Conservation (phyloP, 30 jellyfish, hydroid and myxozoan species). For the Aurelia aurita region DNA sequence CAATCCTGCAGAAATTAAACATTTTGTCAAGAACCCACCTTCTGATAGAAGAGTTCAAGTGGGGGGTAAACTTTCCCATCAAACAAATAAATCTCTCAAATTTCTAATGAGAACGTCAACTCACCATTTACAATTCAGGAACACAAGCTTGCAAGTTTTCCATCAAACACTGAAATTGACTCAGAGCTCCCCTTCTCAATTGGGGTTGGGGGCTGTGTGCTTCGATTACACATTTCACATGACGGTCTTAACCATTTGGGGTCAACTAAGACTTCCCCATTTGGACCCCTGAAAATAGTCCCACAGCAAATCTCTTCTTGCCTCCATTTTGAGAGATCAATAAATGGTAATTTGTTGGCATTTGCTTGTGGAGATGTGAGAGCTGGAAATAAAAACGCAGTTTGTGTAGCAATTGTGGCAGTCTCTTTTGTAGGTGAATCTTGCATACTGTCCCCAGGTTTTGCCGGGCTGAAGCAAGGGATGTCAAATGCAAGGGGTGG, state of each 20-base stretch:
- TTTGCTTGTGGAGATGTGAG: conserved; percentile 94
- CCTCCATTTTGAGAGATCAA: conserved; percentile 95
- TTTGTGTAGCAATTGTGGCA: conserved; percentile 77
- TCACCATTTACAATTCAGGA: conserved; percentile 10
- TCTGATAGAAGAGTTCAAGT: too few species aligned
- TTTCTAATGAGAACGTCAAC: too few species aligned
- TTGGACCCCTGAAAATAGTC: conserved; percentile 91
- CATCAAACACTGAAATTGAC: conserved; percentile 85
- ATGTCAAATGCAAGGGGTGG: conserved; percentile 77
- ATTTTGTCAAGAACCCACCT: too few species aligned
- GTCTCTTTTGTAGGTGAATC: neutral
- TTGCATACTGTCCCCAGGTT: conserved; percentile 10
- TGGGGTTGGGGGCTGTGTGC: conserved; percentile 91
- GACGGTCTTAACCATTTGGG: conserved; percentile 95
- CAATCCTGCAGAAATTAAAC: too few species aligned
- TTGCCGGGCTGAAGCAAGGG: conserved; percentile 75
- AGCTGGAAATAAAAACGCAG: conserved; percentile 87
- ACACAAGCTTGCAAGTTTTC: conserved; percentile 74
- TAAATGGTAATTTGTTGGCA: conserved; percentile 78
- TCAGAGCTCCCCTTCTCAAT: conserved; percentile 50
- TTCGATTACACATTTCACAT: conserved; percentile 87
- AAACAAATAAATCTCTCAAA: too few species aligned
- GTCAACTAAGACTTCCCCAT: conserved; percentile 97
- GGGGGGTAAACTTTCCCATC: too few species aligned
- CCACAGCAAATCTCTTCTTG: conserved; percentile 98